phyloP scores from a whole-genome alignment of 92 coral and sea anemone genomes.

The Virgularia gustaviana region DNA sequence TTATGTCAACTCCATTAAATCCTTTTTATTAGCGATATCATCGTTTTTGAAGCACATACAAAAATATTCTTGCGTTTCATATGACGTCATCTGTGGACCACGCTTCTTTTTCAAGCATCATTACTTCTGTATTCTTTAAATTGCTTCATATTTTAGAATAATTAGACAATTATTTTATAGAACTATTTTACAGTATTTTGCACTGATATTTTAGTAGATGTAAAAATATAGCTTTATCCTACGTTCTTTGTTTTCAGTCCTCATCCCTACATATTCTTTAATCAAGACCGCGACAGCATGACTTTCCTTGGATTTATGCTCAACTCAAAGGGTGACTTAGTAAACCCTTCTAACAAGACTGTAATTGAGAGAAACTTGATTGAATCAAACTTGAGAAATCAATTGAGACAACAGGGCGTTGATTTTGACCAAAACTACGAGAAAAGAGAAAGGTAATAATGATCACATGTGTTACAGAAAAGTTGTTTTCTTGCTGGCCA shows the following conservation, averaged over 20 bases:
- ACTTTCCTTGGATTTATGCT: constrained; percentile 85
- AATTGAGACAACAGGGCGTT: constrained; percentile 60
- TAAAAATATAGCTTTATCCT: neutral
- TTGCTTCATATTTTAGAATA: neutral
- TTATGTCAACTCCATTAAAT: no score
- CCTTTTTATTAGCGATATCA: no score
- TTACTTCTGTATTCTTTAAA: neutral
- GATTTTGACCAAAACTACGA: constrained; percentile 51
- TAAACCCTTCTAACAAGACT: constrained; percentile 56
- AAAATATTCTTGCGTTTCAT: no score
- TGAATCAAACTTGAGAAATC: constrained; percentile 55
- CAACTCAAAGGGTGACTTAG: constrained; percentile 60
- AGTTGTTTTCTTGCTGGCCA: no score
- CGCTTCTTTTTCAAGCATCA: neutral
- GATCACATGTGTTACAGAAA: no score
- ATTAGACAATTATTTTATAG: neutral
- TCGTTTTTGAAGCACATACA: no score
- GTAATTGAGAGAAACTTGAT: constrained; percentile 52
- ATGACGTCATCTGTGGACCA: no score
- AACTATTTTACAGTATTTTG: no score
- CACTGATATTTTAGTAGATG: neutral
- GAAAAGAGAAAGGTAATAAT: constrained; percentile 60
- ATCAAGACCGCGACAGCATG: constrained; percentile 73
- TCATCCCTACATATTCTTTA: constrained; percentile 88
- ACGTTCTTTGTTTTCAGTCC: constrained; percentile 59